Conservation (phyloP, 2,888 invertebrate genomes). For the Drosophila borealis region DNA sequence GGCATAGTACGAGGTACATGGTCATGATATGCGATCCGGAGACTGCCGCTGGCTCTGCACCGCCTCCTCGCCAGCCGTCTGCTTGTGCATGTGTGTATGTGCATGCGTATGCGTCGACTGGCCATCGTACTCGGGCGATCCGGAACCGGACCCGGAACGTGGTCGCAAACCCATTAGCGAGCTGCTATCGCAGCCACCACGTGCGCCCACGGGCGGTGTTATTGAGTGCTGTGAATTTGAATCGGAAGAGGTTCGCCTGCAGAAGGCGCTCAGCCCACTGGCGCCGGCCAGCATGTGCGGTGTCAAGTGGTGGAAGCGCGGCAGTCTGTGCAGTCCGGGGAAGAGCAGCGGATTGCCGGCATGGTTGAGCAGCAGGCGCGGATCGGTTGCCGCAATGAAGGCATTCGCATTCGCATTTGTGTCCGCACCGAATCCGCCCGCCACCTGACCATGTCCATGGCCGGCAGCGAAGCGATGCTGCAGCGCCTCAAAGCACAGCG, state of each 20-base stretch:
- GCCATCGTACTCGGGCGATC: constrained; percentile 60
- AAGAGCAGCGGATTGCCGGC: constrained; percentile 87
- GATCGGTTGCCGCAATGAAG: constrained; percentile 75
- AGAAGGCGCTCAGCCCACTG: constrained; percentile 83
- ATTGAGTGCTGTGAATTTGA: constrained; percentile 86
- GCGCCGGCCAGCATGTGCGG: constrained; percentile 83
- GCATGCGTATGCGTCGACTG: constrained; percentile 9
- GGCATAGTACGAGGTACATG: constrained; percentile 81
- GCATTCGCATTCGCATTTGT: constrained; percentile 54
- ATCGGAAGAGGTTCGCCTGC: constrained; percentile 85
- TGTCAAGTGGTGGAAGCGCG: constrained; percentile 86
- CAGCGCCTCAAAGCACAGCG: constrained; percentile 88
- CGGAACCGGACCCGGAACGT: constrained; percentile 52
- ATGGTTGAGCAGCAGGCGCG: constrained; percentile 83
- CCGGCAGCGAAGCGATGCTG: constrained; percentile 83
- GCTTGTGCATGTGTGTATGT: constrained; percentile 23
- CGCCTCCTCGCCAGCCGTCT: constrained; percentile 36
- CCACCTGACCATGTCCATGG: constrained; percentile 21
- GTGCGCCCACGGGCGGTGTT: constrained; percentile 83
- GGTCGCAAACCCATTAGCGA: constrained; percentile 48
- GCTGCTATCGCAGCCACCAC: constrained; percentile 48
- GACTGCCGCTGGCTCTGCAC: constrained; percentile 74
- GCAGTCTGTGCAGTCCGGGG: constrained; percentile 87
- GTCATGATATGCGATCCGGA: constrained; percentile 84
- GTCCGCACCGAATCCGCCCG: constrained; percentile 27